phyloP scores from a whole-genome alignment of 2,113 vertebrate species.

The Jacana jacana region DNA sequence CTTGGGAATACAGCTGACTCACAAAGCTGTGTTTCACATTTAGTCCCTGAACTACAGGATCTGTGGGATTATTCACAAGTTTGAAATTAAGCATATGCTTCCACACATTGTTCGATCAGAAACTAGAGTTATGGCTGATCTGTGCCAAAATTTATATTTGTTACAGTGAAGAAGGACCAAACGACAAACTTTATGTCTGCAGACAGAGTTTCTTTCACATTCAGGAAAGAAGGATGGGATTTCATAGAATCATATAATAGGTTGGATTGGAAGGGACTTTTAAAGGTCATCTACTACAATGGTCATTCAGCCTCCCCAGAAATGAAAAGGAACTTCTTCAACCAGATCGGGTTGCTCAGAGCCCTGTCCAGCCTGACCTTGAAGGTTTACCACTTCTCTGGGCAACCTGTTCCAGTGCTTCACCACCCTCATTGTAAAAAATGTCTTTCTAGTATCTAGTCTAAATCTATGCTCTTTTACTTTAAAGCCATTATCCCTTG shows the following conservation, averaged over 20 bases:
- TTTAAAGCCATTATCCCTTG: background rate
- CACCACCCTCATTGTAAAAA: background rate
- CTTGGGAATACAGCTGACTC: background rate
- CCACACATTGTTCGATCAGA: background rate
- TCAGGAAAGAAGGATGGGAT: background rate
- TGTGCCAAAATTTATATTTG: background rate
- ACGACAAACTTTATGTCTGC: background rate
- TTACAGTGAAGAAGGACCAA: background rate
- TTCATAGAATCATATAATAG: background rate
- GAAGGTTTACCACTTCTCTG: background rate
- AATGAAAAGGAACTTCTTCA: background rate
- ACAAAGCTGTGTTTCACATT: background rate
- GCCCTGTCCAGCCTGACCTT: background rate
- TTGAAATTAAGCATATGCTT: constrained; percentile 16
- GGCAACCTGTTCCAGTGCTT: background rate
- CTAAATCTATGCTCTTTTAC: background rate
- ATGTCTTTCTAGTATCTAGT: background rate
- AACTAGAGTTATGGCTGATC: background rate
- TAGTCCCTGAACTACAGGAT: background rate
- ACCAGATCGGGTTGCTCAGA: background rate
- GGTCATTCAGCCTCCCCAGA: background rate
- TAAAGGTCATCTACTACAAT: background rate
- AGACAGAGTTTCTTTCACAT: background rate
- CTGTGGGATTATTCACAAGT: background rate
- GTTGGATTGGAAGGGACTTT: background rate